A percentile compares a stretch with the other conserved stretches of the same genome.
These are phyloP conservation scores for Eurytoma californica DNA, from an alignment of 2,888 invertebrate genomes.

Conservation along the genomic window DNA sequence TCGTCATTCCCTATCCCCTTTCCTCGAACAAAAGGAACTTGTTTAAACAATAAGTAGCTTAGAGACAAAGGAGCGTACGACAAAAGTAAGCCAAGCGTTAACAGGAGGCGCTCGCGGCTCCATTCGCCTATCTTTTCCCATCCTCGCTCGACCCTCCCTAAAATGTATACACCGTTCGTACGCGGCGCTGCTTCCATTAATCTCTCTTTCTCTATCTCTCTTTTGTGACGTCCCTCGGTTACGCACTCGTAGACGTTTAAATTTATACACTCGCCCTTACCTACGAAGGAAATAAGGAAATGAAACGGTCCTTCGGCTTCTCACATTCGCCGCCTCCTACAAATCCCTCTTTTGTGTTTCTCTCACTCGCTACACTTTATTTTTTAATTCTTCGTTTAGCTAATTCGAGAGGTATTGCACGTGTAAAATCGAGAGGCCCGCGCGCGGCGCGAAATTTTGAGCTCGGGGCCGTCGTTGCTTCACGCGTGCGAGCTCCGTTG, in stretches of 20 bases:
- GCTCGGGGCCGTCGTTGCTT: constrained; percentile 37
- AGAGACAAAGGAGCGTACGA: neutral
- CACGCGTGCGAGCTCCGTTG: constrained; percentile 6
- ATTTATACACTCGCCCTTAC: constrained; percentile 46
- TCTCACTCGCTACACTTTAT: neutral
- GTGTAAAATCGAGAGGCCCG: constrained; percentile 55
- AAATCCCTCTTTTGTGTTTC: neutral
- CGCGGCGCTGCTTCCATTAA: neutral
- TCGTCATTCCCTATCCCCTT: no score
- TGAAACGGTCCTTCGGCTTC: constrained; percentile 24
- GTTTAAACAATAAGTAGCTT: constrained; percentile 1
- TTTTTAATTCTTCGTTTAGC: constrained; percentile 35
- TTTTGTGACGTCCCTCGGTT: neutral
- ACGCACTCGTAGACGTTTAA: constrained; percentile 26
- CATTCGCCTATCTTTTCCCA: constrained; percentile 55
- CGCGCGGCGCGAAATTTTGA: constrained; percentile 18
- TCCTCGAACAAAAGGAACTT: neutral
- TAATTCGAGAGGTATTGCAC: constrained; percentile 62
- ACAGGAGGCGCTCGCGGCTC: constrained; percentile 54
- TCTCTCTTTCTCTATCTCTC: constrained; percentile 7
- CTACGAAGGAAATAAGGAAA: constrained; percentile 45
- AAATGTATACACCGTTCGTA: no score
- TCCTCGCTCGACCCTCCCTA: neutral
- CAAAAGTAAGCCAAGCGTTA: constrained; percentile 23
- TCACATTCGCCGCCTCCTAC: no score